Evolutionary conservation across 2,888 invertebrate genomes (phyloP).

Genomic region (Drosophila melanosoma): DNA sequence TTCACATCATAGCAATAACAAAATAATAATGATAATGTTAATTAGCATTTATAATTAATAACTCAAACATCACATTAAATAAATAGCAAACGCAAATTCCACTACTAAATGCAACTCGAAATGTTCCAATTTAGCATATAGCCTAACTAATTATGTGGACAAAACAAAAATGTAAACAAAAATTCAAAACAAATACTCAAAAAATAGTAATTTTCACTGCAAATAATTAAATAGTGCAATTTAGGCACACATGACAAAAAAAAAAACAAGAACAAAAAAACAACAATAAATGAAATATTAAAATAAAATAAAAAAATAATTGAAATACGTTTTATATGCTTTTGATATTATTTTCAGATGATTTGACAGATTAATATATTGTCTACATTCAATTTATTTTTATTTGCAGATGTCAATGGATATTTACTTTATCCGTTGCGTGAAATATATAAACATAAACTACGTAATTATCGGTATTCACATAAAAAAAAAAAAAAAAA

Average conservation of each 20-base stretch:
- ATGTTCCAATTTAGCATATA: constrained; percentile 78
- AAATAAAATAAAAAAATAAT: constrained; percentile 43
- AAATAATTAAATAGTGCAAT: constrained; percentile 66
- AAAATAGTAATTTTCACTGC: constrained; percentile 37
- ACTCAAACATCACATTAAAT: constrained; percentile 53
- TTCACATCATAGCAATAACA: constrained; percentile 47
- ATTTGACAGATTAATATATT: constrained; percentile 41
- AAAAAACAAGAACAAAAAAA: constrained; percentile 33
- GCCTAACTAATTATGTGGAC: constrained; percentile 71
- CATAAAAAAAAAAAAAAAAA: neutral
- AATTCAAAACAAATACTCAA: constrained; percentile 35
- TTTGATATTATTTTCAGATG: constrained; percentile 38
- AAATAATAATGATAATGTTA: constrained; percentile 64
- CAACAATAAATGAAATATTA: constrained; percentile 18
- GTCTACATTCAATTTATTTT: constrained; percentile 29
- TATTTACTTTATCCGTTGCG: neutral
- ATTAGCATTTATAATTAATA: constrained; percentile 67
- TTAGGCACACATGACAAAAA: constrained; percentile 53
- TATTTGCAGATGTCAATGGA: constrained; percentile 8
- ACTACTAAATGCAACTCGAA: constrained; percentile 75
- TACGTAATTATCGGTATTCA: neutral
- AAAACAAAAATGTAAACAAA: constrained; percentile 48
- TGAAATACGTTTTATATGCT: constrained; percentile 21
- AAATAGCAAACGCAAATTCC: constrained; percentile 46
- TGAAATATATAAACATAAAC: neutral